These are phyloP conservation scores for Eupristina koningsbergeri DNA, from an alignment of 1,140 invertebrate species.

Conservation along the genomic window DNA sequence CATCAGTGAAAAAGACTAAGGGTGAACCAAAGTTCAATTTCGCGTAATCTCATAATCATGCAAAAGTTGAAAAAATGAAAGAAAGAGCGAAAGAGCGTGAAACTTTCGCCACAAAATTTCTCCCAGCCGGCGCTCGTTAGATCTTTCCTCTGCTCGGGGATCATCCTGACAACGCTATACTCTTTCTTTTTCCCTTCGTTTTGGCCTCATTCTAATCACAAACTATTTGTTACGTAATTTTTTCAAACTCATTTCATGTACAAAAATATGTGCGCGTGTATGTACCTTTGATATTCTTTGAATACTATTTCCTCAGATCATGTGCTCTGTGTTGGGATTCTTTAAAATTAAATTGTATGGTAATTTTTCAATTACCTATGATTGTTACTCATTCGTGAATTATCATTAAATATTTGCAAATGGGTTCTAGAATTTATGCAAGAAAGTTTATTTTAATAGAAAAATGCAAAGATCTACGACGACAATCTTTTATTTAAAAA, in stretches of 20 bases:
- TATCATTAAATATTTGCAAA: too few relatives aligned
- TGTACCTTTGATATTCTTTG: not conserved
- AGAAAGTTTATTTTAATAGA: too few relatives aligned
- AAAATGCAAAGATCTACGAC: too few relatives aligned
- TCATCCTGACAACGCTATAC: slow-evolving; percentile 23
- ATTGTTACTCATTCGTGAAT: too few relatives aligned
- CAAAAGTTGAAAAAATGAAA: slow-evolving; percentile 64
- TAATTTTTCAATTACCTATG: too few relatives aligned
- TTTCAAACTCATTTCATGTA: not conserved
- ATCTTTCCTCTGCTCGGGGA: not conserved
- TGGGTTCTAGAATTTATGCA: too few relatives aligned
- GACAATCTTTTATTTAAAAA: too few relatives aligned
- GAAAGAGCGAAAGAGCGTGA: slow-evolving; percentile 46
- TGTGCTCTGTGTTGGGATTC: too few relatives aligned
- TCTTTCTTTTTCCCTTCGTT: not conserved
- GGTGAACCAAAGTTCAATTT: slow-evolving; percentile 64
- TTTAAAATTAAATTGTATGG: too few relatives aligned
- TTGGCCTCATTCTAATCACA: slow-evolving; percentile 7
- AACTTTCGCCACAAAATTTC: slow-evolving; percentile 58
- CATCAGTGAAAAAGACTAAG: slow-evolving; percentile 25
- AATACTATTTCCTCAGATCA: not conserved
- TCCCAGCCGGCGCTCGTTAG: slow-evolving; percentile 23
- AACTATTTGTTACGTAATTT: slow-evolving; percentile 7
- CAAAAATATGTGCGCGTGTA: not conserved
- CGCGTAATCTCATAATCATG: slow-evolving; percentile 57